Percentiles rank a stretch among this genome's conserved stretches.
Evolutionary conservation across 2,113 vertebrate genomes (phyloP).

Genomic region (Pygoscelis antarcticus): DNA sequence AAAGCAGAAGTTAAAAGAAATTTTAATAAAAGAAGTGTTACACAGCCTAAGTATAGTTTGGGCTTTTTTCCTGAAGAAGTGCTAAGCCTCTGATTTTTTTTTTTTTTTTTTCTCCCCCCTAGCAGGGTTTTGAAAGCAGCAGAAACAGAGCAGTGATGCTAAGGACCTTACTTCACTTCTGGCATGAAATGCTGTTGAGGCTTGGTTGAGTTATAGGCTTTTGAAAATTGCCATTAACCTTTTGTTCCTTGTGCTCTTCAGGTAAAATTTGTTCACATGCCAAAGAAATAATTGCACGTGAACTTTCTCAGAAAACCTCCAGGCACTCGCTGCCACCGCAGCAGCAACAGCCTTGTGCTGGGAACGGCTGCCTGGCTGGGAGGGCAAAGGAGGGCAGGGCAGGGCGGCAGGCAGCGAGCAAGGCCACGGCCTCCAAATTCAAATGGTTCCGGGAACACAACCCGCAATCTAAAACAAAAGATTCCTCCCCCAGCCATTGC

Average conservation of each 20-base stretch:
- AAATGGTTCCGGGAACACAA: not conserved
- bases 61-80: not conserved
- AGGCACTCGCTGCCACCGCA: not conserved
- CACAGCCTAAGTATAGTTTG: not conserved
- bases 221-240: conserved; percentile 34
- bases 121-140: not conserved
- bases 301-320: conserved; percentile 12
- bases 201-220: not conserved
- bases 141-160: not conserved
- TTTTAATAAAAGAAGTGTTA: not conserved
- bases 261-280: not conserved
- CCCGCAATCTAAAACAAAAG: not conserved
- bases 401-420: not conserved
- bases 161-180: not conserved
- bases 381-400: not conserved
- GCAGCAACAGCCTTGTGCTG: not conserved
- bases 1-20: not conserved
- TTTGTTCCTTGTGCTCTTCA: conserved; percentile 3
- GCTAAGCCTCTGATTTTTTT: not conserved
- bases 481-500: not conserved
- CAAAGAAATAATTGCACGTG: not conserved
- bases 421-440: not conserved
- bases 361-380: not conserved
- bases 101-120: not conserved
- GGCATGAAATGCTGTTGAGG: not conserved